Evolutionary conservation across 2,797 vertebrate species (phyloP).

Genomic region (Parotocinclus haroldoi): DNA sequence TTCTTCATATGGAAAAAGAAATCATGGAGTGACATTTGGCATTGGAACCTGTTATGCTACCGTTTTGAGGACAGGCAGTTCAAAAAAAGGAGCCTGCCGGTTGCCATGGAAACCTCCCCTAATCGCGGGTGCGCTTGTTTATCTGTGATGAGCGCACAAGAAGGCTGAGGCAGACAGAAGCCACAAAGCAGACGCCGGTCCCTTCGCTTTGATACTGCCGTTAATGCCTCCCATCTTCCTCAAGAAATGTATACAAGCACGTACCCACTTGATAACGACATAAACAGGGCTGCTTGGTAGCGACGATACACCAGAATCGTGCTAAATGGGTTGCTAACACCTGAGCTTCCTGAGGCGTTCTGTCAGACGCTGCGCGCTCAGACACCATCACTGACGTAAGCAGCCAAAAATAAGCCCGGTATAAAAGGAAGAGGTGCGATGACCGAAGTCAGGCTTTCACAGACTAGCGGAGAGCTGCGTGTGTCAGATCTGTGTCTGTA

Average conservation of each 20-base stretch:
- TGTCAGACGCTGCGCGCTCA: conserved; percentile 26
- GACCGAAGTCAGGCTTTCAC: conserved; percentile 57
- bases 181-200: conserved; percentile 45
- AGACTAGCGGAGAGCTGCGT: conserved; percentile 55
- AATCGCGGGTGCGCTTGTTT: conserved; percentile 74
- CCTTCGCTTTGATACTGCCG: conserved; percentile 24
- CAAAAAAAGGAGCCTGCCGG: conserved; percentile 61
- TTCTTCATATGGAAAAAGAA: conserved; percentile 43
- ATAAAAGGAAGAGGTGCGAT: conserved; percentile 58
- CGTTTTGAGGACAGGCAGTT: conserved; percentile 71
- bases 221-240: conserved; percentile 39
- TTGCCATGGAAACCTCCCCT: conserved; percentile 72
- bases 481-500: conserved; percentile 62
- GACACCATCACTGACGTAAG: conserved; percentile 31
- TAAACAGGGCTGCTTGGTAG: conserved; percentile 25
- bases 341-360: conserved; percentile 12
- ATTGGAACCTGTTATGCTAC: conserved; percentile 77
- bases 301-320: conserved; percentile 1
- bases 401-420: conserved; percentile 43
- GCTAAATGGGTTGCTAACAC: background rate
- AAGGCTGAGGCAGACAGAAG: conserved; percentile 33
- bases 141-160: conserved; percentile 62
- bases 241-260: conserved; percentile 3
- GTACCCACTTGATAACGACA: conserved; percentile 18
- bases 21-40: conserved; percentile 60